Conservation (phyloP, 1,140 invertebrate genomes). For the Bombus pascuorum region DNA sequence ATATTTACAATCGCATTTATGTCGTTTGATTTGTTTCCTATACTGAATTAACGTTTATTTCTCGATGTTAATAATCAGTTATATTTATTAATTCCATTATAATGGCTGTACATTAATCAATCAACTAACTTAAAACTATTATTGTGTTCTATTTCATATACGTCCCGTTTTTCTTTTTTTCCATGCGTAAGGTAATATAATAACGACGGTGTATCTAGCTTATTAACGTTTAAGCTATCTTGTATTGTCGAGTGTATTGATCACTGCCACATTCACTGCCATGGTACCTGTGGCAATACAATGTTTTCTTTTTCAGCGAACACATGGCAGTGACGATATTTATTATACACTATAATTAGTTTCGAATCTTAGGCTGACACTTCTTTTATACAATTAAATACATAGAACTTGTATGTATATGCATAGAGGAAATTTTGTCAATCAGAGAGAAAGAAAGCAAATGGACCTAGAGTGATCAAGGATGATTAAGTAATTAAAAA, state of each 20-base stretch:
- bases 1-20: constrained; percentile 23
- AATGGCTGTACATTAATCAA: constrained; percentile 39
- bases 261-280: constrained; percentile 61
- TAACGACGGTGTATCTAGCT: constrained; percentile 15
- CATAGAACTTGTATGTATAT: background rate
- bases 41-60: background rate
- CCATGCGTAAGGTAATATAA: background rate
- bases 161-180: background rate
- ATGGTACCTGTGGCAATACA: constrained; percentile 43
- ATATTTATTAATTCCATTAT: background rate
- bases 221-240: constrained; percentile 44
- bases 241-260: constrained; percentile 34
- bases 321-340: constrained; percentile 43
- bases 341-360: constrained; percentile 43
- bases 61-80: background rate
- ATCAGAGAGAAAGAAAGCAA: background rate
- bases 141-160: background rate
- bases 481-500: background rate
- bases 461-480: background rate
- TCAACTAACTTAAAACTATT: constrained; percentile 19
- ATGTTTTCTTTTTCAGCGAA: constrained; percentile 22
- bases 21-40: background rate
- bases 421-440: background rate
- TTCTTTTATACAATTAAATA: constrained; percentile 28
- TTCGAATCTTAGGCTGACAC: constrained; percentile 31